Conservation (phyloP, 2,113 vertebrate genomes). For the Enhydra lutris region DNA sequence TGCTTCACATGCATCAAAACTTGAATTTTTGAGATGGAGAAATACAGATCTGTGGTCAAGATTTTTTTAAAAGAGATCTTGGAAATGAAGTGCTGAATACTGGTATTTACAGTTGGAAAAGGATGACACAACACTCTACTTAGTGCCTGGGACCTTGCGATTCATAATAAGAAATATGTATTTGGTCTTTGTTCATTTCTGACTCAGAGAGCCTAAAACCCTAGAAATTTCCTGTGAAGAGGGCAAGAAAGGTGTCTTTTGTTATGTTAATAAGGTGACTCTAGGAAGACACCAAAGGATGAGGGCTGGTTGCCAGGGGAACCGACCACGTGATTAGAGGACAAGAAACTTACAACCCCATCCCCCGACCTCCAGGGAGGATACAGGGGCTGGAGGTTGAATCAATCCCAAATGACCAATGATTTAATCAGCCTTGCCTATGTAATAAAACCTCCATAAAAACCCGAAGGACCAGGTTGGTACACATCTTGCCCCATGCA, state of each 20-base stretch:
- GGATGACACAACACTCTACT: not conserved
- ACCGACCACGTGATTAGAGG: not conserved
- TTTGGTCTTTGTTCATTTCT: not conserved
- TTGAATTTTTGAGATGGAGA: not conserved
- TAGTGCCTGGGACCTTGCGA: not conserved
- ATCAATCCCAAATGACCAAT: not conserved
- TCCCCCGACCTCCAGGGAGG: not conserved
- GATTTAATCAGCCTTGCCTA: not conserved
- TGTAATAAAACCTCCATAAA: not conserved
- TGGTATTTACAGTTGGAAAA: not conserved
- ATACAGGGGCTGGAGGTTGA: not conserved
- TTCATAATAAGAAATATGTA: not conserved
- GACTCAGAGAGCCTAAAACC: not conserved
- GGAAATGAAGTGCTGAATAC: not conserved
- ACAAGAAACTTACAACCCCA: not conserved
- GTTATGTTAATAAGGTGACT: not conserved
- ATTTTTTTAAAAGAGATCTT: not conserved
- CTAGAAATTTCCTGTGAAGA: not conserved
- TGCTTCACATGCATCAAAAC: not conserved
- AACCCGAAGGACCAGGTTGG: not conserved
- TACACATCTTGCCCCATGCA: not conserved
- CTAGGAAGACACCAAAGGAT: not conserved
- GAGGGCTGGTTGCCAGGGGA: not conserved
- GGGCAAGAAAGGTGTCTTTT: not conserved
- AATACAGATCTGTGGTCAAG: not conserved